Evolutionary conservation across 2,888 invertebrate genomes (phyloP).

Genomic region (Anagyrus pseudococci): DNA sequence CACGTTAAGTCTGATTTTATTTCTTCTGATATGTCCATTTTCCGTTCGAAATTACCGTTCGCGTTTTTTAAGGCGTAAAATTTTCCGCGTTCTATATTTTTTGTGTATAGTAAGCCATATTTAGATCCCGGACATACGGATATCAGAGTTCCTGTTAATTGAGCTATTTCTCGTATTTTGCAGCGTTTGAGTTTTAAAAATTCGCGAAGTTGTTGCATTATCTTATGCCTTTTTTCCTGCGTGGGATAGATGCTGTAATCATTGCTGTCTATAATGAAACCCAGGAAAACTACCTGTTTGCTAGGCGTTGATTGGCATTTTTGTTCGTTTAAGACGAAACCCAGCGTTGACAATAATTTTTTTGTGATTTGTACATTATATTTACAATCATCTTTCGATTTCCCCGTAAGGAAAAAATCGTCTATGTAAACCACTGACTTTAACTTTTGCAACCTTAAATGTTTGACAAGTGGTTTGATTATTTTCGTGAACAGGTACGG

Average conservation of each 20-base stretch:
- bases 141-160: slow-evolving; percentile 16
- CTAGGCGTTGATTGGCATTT: slow-evolving; percentile 12
- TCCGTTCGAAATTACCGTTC: slow-evolving; percentile 9
- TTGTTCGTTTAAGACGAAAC: slow-evolving; percentile 21
- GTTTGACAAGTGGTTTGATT: not conserved
- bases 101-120: slow-evolving; percentile 24
- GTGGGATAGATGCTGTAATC: slow-evolving; percentile 13
- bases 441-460: not conserved
- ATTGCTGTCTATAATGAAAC: slow-evolving; percentile 18
- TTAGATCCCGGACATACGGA: slow-evolving; percentile 21
- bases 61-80: slow-evolving; percentile 1
- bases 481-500: not conserved
- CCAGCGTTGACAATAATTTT: slow-evolving; percentile 3
- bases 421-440: not conserved
- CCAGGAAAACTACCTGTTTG: slow-evolving; percentile 12
- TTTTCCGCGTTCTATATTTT: slow-evolving; percentile 21
- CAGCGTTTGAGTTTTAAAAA: not conserved
- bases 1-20: slow-evolving; percentile 9
- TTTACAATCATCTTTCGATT: slow-evolving; percentile 2
- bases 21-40: slow-evolving; percentile 9
- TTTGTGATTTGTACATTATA: slow-evolving; percentile 5
- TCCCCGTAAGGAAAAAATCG: not conserved
- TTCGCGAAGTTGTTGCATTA: not conserved
- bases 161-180: slow-evolving; percentile 18
- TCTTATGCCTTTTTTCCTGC: slow-evolving; percentile 14